Percentiles rank a stretch among this genome's conserved stretches.
Conservation (phyloP, 2,888 invertebrate genomes). For the Cancer borealis region DNA sequence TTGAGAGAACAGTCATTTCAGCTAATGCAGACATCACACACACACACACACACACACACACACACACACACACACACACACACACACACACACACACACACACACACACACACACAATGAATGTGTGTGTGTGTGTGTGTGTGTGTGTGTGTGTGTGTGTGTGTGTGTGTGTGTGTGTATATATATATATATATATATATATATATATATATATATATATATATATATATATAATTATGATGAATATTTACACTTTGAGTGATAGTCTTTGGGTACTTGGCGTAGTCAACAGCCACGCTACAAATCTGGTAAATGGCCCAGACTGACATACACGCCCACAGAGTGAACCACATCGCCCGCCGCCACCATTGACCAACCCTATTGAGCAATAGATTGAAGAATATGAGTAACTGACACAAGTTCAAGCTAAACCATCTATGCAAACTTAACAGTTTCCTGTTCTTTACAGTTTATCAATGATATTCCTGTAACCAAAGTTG, state of each 20-base stretch:
- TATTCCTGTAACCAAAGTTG: too few relatives aligned
- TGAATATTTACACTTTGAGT: slow-evolving; percentile 52
- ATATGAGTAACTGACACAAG: background rate
- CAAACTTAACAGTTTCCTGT: too few relatives aligned
- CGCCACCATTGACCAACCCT: slow-evolving; percentile 55
- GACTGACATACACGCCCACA: slow-evolving; percentile 46
- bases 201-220: slow-evolving; percentile 37
- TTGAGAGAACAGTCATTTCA: too few relatives aligned
- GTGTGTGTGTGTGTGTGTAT: background rate
- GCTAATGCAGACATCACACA: too few relatives aligned
- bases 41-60: too few relatives aligned
- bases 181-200: background rate
- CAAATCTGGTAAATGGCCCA: slow-evolving; percentile 65
- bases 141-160: too few relatives aligned
- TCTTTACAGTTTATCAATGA: too few relatives aligned
- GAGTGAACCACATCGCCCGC: slow-evolving; percentile 46
- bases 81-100: background rate
- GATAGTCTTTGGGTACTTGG: slow-evolving; percentile 54
- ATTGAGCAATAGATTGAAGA: background rate
- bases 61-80: background rate
- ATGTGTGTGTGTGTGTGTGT: too few relatives aligned
- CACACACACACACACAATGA: background rate
- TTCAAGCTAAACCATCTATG: too few relatives aligned
- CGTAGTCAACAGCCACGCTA: slow-evolving; percentile 59
- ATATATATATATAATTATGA: background rate